Evolutionary conservation across 2,797 vertebrate species (phyloP).

Genomic region (Sphaeramia orbicularis): DNA sequence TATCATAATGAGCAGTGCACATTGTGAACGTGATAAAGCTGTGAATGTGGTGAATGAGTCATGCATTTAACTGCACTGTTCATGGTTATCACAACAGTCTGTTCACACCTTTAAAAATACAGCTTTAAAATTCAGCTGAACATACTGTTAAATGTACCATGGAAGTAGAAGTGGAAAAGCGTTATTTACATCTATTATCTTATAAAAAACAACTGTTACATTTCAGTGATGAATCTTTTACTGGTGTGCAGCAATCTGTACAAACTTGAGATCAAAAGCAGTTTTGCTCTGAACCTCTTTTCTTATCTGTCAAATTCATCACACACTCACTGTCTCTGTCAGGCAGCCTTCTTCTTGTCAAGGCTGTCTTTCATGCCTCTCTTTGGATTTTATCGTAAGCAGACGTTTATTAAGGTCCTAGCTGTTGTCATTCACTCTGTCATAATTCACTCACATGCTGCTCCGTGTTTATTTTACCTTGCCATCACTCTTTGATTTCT

Average conservation of each 20-base stretch:
- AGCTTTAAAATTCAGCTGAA: slow-evolving; percentile 3
- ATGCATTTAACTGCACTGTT: slow-evolving; percentile 21
- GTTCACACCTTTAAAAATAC: background rate
- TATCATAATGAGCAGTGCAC: slow-evolving; percentile 26
- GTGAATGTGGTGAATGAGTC: slow-evolving; percentile 47
- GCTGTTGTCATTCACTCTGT: slow-evolving; percentile 33
- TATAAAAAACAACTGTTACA: slow-evolving; percentile 4
- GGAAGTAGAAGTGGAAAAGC: background rate
- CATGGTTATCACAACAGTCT: slow-evolving; percentile 9
- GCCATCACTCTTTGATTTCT: slow-evolving; percentile 57
- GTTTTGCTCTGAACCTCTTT: slow-evolving; percentile 1
- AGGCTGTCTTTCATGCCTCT: slow-evolving; percentile 25
- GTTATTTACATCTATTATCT: background rate
- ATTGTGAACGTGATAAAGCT: slow-evolving; percentile 28
- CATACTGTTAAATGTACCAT: background rate
- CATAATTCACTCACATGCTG: slow-evolving; percentile 43
- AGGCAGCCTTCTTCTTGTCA: slow-evolving; percentile 15
- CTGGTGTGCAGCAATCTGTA: background rate
- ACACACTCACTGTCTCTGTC: slow-evolving; percentile 1
- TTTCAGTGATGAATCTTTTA: background rate
- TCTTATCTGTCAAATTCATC: slow-evolving; percentile 13
- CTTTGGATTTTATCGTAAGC: slow-evolving; percentile 14
- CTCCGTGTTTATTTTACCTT: slow-evolving; percentile 68
- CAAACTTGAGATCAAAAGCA: background rate
- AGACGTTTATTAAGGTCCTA: slow-evolving; percentile 54